Conservation (phyloP, 2,113 vertebrate species). For the Cricetomys ansorgei region DNA sequence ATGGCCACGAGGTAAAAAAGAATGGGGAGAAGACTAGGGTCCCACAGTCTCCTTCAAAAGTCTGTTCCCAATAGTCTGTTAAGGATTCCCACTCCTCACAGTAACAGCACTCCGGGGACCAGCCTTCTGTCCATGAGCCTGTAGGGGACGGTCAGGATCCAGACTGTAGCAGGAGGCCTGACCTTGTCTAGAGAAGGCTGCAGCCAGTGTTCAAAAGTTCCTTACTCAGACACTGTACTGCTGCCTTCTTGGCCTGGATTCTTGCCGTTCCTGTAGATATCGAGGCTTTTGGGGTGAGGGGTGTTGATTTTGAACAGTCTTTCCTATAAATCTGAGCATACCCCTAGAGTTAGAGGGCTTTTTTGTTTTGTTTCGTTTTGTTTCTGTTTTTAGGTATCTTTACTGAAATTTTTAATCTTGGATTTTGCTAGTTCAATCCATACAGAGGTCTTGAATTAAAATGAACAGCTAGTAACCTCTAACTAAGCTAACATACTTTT, state of each 20-base stretch:
- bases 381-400: not conserved
- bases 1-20: not conserved
- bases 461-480: not conserved
- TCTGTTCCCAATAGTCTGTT: not conserved
- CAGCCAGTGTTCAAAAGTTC: not conserved
- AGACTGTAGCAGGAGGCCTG: not conserved
- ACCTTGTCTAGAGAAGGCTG: fast-evolving
- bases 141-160: not conserved
- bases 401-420: not conserved
- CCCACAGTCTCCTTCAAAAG: not conserved
- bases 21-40: not conserved
- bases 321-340: not conserved
- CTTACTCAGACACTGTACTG: not conserved
- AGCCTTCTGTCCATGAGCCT: not conserved
- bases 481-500: not conserved
- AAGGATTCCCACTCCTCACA: too few relatives aligned
- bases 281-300: fast-evolving
- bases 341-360: not conserved
- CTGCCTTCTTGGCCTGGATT: not conserved
- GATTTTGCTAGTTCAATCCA: not conserved
- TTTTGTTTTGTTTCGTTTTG: too few relatives aligned
- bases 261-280: not conserved
- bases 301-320: not conserved
- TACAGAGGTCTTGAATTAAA: not conserved
- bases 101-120: not conserved